Base-by-base conservation (phyloP, 2,113 vertebrate species). In the Cisticola juncidis region DNA sequence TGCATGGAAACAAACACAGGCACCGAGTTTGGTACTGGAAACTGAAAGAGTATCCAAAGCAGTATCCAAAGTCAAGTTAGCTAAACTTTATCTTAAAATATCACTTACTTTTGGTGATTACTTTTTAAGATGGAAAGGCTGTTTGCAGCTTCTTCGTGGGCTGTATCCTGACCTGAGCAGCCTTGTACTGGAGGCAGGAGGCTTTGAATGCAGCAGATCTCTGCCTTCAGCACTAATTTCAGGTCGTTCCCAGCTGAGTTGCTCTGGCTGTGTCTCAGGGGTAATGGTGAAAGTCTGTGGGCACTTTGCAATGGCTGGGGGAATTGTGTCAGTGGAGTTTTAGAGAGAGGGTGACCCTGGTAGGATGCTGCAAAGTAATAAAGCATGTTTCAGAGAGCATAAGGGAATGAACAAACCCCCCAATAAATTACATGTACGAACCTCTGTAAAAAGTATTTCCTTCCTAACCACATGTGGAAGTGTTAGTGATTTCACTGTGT, bases 361-460 rank as follows among this genome's bases (percentile, higher is more conserved):
- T 10, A 45, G 65, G 33, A 44, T 51, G 56, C 87, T 89, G 69
- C 61, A 92, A 74, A 88, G 35, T 18, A 94, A 81, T 33, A 81
- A 69, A 58, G 28, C 4, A 7, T 82, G 36, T 65, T 85, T 61
- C 54, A 85, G 45, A 87, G 48, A 58, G 14, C 17, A 29, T 11
- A 60, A 48, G 11, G n/a, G n/a, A 60, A 48, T 35, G 33, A 80
- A 81, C 20, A 80, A 57, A 76, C 56, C 21, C 11, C 58, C n/a
- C 44, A 38, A 51, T 0, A 25, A 20, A 79, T 70, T 83, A 87
- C 7, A 44, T 8, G 13, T 14, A 56, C 0, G 0, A 82, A 70
- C 44, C 9, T 50, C 51, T 54, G 25, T 4, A 56, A 33, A 54
- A 92, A 83, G 26, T 18, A 58, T 56, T 62, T 66, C 9, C 31